These are phyloP conservation scores for Acanthacorydalis orientalis DNA, from an alignment of 2,888 invertebrate genomes.

Conservation along the genomic window DNA sequence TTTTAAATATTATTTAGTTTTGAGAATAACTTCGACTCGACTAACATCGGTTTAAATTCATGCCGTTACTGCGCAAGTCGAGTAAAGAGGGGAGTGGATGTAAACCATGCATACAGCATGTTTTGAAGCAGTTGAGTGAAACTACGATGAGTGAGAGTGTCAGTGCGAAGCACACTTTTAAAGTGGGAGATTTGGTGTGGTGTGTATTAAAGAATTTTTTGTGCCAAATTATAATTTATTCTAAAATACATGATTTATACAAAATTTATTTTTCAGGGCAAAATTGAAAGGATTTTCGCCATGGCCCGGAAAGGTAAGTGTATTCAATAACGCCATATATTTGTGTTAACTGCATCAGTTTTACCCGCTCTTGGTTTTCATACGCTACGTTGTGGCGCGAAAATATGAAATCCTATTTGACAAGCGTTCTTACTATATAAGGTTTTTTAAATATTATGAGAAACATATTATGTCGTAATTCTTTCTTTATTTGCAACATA, in stretches of 20 bases:
- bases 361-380: not conserved
- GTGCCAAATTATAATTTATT: not conserved
- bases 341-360: not conserved
- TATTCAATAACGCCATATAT: constrained; percentile 6
- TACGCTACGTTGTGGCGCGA: not conserved
- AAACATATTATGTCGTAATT: no score
- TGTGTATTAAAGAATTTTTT: constrained; percentile 25
- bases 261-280: constrained; percentile 56
- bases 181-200: constrained; percentile 54
- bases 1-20: no score
- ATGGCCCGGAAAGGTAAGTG: constrained; percentile 93
- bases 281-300: constrained; percentile 96
- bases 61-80: constrained; percentile 8
- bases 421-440: no score
- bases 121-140: constrained; percentile 15
- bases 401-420: not conserved
- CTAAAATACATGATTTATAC: no score
- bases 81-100: not conserved
- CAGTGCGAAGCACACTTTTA: constrained; percentile 34
- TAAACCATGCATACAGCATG: no score
- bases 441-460: no score
- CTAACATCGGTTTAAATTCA: no score
- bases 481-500: no score
- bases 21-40: no score
- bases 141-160: constrained; percentile 9